phyloP scores from a whole-genome alignment of 2,888 invertebrate species.

The Campopleginae sp. region DNA sequence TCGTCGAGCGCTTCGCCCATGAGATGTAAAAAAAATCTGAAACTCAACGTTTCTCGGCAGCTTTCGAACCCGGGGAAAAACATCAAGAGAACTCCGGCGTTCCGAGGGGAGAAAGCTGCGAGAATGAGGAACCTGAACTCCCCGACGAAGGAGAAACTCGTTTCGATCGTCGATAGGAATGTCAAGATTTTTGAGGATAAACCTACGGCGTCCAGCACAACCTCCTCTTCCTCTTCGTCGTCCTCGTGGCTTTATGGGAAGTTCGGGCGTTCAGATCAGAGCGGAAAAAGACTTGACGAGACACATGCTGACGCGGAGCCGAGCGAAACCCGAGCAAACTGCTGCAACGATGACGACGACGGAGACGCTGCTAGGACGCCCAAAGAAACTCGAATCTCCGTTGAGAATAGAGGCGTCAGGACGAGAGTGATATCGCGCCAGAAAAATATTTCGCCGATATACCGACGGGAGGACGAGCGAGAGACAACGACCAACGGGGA shows the following conservation, averaged over 20 bases:
- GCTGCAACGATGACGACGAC: not conserved
- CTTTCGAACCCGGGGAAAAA: slow-evolving; percentile 86
- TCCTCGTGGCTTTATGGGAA: not conserved
- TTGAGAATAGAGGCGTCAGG: slow-evolving; percentile 64
- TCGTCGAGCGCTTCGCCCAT: slow-evolving; percentile 67
- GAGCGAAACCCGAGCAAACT: slow-evolving; percentile 43
- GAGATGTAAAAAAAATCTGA: slow-evolving; percentile 66
- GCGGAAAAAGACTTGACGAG: not conserved
- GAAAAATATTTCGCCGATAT: slow-evolving; percentile 71
- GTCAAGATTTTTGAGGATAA: slow-evolving; percentile 73
- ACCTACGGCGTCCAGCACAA: slow-evolving; percentile 55
- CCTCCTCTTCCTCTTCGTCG: not conserved
- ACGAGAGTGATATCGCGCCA: slow-evolving; percentile 70
- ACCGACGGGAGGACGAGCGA: slow-evolving; percentile 64
- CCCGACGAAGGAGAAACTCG: slow-evolving; percentile 68
- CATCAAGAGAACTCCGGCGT: slow-evolving; percentile 87
- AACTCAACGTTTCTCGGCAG: slow-evolving; percentile 83
- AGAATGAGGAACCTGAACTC: slow-evolving; percentile 69
- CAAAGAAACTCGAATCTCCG: slow-evolving; percentile 33
- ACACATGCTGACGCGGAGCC: not conserved
- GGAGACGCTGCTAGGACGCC: not conserved
- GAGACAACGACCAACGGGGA: not conserved
- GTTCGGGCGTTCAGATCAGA: not conserved
- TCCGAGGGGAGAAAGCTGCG: slow-evolving; percentile 84
- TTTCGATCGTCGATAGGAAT: slow-evolving; percentile 70